Base-by-base conservation (phyloP, 2,113 vertebrate genomes). In the Falco punctatus region DNA sequence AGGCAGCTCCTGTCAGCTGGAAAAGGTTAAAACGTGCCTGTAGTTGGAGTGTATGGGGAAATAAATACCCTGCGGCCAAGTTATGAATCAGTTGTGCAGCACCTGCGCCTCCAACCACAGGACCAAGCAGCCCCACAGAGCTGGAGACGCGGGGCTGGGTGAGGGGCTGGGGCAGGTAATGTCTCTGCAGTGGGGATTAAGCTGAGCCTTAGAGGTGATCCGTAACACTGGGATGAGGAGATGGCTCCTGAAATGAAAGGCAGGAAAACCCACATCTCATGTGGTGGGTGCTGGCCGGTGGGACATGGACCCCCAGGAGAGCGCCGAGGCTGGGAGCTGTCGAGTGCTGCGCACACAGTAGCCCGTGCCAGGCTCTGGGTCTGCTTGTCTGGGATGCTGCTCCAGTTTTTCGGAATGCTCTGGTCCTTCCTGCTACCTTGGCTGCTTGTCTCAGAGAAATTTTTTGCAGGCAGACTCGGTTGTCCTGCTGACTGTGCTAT, bases 401-500 rank as follows among this genome's bases (percentile, higher is more conserved):
- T 78, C 24, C 0, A 0, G 6, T 38, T 82, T 75, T 77, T 22
- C 40, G 73, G 28, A 74, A n/a, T 17, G 19, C 61, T 61, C 27
- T 59, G 59, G 20, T 54, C 23, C 46, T 87, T 93, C 95, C 72
- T 84, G 30, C 55, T 44, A 38, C 58, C 67, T 33, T 57, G 48
- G 52, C n/a, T 91, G 22, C 48, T 96, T 82, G 20, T 79, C 54
- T 88, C 1, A 1, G 65, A 79, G 73, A 71, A 88, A 17, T n/a
- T 44, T 52, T 74, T 35, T 30, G 40, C 79, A 17, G 70, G 52
- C 77, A 84, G 81, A 71, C 24, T 51, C 26, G 16, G 79, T 59
- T 95, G 86, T 94, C 72, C 78, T 93, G 78, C 94, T 92, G 96
- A 85, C 91, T 89, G 83, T 91, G 91, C 93, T 94, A 42, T 89